Percentiles rank a stretch among this genome's conserved stretches.
Evolutionary conservation across 2,888 invertebrate genomes (phyloP).

Genomic region (Cryptocheilus praepositus): DNA sequence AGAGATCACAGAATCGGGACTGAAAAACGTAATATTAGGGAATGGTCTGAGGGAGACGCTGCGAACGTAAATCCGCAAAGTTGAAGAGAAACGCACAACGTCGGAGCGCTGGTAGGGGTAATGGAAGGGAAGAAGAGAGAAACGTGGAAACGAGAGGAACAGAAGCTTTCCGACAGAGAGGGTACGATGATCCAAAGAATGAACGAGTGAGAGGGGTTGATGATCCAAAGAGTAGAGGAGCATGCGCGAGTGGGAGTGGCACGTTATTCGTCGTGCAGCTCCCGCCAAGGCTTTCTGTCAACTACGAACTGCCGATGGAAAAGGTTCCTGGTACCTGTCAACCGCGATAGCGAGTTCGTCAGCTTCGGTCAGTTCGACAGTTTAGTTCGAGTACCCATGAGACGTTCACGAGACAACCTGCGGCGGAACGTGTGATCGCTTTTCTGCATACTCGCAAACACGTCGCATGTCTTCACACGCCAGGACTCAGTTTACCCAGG

Average conservation of each 20-base stretch:
- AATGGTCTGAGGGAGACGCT: slow-evolving; percentile 14
- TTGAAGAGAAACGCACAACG: too few relatives aligned
- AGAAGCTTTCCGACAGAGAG: slow-evolving; percentile 4
- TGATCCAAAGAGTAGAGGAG: slow-evolving; percentile 54
- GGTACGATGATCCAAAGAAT: slow-evolving; percentile 15
- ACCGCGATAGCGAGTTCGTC: neutral
- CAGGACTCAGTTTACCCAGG: too few relatives aligned
- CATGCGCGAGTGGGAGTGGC: slow-evolving; percentile 73
- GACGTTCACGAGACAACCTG: too few relatives aligned
- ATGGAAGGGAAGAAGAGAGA: neutral
- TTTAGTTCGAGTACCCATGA: too few relatives aligned
- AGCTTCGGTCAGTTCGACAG: too few relatives aligned
- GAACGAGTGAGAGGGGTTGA: slow-evolving; percentile 15
- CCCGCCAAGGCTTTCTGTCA: slow-evolving; percentile 71
- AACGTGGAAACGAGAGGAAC: slow-evolving; percentile 25
- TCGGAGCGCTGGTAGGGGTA: too few relatives aligned
- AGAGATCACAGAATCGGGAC: neutral
- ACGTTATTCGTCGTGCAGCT: slow-evolving; percentile 63
- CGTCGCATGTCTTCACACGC: too few relatives aligned
- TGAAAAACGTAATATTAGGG: neutral
- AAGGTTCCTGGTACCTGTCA: slow-evolving; percentile 46
- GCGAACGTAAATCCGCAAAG: neutral
- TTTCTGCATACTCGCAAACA: too few relatives aligned
- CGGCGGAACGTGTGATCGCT: too few relatives aligned
- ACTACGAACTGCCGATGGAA: slow-evolving; percentile 64